These are phyloP conservation scores for Eupithecia vulgata DNA, from an alignment of 2,888 invertebrate species.

Conservation along the genomic window DNA sequence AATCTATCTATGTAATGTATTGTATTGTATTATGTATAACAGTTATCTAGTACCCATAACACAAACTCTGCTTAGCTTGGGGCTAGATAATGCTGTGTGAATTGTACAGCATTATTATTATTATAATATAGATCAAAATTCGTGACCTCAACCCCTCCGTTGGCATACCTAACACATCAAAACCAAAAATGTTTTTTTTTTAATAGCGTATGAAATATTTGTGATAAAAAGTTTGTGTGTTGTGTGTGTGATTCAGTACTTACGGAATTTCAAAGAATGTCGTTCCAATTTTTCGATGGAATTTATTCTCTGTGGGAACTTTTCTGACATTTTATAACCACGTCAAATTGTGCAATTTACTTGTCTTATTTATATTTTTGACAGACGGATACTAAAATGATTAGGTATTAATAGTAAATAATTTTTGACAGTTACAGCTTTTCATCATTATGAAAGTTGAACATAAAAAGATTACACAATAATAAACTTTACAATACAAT, in stretches of 20 bases:
- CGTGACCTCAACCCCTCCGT: too few species aligned
- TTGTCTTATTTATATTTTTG: not conserved
- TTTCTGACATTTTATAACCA: slow-evolving; percentile 16
- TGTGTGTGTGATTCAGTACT: slow-evolving; percentile 4
- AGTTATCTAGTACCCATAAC: too few species aligned
- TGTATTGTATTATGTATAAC: too few species aligned
- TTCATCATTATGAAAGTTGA: not conserved
- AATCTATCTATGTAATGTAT: too few species aligned
- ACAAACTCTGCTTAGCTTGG: too few species aligned
- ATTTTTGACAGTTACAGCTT: not conserved
- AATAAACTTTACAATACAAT: not conserved
- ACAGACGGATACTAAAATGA: not conserved
- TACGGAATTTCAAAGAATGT: slow-evolving; percentile 27
- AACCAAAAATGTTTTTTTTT: too few species aligned
- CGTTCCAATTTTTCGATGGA: slow-evolving; percentile 29
- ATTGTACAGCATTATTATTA: too few species aligned
- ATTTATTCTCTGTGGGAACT: slow-evolving; percentile 26
- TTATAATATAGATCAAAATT: too few species aligned
- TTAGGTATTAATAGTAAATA: not conserved
- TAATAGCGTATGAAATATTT: not conserved
- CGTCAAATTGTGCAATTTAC: not conserved
- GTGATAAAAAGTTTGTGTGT: not conserved
- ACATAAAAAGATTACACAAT: not conserved
- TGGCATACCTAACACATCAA: too few species aligned
- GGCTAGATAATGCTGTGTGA: too few species aligned